Evolutionary conservation across 2,113 vertebrate genomes (phyloP), one percentile per base, ranked within the genome.

Genomic region (Theristicus caerulescens): DNA sequence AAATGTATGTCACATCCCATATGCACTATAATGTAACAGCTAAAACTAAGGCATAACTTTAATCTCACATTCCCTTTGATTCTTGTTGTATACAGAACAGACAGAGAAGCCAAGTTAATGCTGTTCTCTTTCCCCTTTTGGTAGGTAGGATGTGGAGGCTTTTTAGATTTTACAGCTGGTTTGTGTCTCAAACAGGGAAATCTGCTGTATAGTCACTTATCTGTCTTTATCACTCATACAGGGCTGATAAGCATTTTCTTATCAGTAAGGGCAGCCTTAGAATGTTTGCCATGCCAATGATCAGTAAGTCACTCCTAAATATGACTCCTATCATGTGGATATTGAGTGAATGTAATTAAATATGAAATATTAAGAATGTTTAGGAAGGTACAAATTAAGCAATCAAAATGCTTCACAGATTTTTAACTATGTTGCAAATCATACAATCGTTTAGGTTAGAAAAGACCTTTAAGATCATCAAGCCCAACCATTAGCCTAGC

Each of bases 21-120:
- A 81, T 88, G 77, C 64, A 49, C 40, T 85, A 34, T 52, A 80
- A 67, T 46, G 88, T 76, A 96, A 84, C 69, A 85, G 91, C 90
- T 97, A 97, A 95, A 98, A 96, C 82, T 92, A 90, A 97, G 67
- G 34, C 44, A 72, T 88, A 91, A 83, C 71, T 97, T 85, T 77
- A 96, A 82, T 94, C 72, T 96, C 44, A 15, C 29, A 65, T 94
- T 94, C 69, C 32, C 44, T 97, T 90, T 80, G 88, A 83, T 92
- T 97, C 32, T 82, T 64, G 65, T 90, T 58, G 32, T 82, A 79
- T 57, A 82, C 65, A 78, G 86, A 96, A n/a, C 32, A 96, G 42
- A 81, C 13, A 96, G 52, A 93, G 61, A 94, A 94, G 80, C 66
- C 34, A 76, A 94, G 51, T 82, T 90, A 90, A 93, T 83, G 62